Evolutionary conservation across 2,888 invertebrate species (phyloP).

Genomic region (Carpatolechia fugitivella): DNA sequence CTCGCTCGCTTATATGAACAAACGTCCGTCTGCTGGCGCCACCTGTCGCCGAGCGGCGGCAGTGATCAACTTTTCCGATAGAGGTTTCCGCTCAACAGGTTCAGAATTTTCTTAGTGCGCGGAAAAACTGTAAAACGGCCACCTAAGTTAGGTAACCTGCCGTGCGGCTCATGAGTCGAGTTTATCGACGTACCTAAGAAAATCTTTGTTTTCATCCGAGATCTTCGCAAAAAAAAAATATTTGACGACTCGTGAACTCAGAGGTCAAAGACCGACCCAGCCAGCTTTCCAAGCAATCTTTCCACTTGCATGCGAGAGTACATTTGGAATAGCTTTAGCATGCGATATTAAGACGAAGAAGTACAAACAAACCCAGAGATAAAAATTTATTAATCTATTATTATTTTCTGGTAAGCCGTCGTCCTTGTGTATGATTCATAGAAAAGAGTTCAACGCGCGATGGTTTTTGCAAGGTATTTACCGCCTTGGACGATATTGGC

Average conservation of each 20-base stretch:
- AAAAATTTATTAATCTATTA: not conserved
- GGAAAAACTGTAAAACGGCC: not conserved
- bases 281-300: not conserved
- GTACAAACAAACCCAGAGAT: not conserved
- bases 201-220: no score
- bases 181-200: no score
- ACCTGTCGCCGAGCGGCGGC: constrained; percentile 60
- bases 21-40: constrained; percentile 48
- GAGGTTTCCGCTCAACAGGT: constrained; percentile 4
- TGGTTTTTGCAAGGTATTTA: not conserved
- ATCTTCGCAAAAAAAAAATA: no score
- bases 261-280: not conserved
- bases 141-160: constrained; percentile 10
- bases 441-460: constrained; percentile 42
- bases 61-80: constrained; percentile 15
- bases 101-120: constrained; percentile 4
- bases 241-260: not conserved
- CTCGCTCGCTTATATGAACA: constrained; percentile 61
- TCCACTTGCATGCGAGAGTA: not conserved
- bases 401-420: not conserved
- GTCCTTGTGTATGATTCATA: constrained; percentile 27
- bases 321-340: not conserved
- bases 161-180: no score
- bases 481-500: no score
- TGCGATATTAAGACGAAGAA: not conserved